Conservation (phyloP, 2,113 vertebrate genomes). For the Epinephelus moara region DNA sequence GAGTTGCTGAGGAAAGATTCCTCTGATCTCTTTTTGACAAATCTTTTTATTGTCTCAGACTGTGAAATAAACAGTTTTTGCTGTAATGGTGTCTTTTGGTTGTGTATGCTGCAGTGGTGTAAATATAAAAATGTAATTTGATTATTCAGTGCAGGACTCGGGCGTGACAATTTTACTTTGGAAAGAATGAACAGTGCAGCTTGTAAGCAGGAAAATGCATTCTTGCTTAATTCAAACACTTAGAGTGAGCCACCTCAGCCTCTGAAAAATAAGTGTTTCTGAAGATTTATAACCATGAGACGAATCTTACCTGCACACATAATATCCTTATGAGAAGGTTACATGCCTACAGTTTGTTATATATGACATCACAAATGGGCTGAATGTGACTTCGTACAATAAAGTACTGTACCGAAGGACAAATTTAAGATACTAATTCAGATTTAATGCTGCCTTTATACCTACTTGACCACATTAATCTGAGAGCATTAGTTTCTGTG, state of each 20-base stretch:
- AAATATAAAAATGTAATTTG: background rate
- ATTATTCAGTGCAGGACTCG: background rate
- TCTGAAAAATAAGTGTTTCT: background rate
- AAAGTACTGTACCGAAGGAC: too few species aligned
- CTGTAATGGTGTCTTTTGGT: background rate
- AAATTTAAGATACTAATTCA: too few species aligned
- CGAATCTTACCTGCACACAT: background rate
- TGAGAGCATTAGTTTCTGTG: too few species aligned
- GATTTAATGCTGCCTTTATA: too few species aligned
- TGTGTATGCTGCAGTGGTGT: background rate
- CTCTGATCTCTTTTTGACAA: background rate
- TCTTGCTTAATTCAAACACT: too few species aligned
- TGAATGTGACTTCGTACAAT: background rate
- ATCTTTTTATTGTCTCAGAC: background rate
- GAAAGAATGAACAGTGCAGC: background rate
- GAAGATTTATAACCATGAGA: background rate
- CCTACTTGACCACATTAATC: too few species aligned
- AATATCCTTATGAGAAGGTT: too few species aligned
- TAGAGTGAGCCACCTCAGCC: too few species aligned
- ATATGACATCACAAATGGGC: background rate
- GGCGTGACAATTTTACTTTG: background rate
- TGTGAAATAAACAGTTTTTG: conserved; percentile 51
- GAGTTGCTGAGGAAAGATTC: background rate
- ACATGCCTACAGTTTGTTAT: background rate
- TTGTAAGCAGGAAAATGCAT: too few species aligned